Evolutionary conservation across 2,113 vertebrate species (phyloP).

Genomic region (Antechinus flavipes): DNA sequence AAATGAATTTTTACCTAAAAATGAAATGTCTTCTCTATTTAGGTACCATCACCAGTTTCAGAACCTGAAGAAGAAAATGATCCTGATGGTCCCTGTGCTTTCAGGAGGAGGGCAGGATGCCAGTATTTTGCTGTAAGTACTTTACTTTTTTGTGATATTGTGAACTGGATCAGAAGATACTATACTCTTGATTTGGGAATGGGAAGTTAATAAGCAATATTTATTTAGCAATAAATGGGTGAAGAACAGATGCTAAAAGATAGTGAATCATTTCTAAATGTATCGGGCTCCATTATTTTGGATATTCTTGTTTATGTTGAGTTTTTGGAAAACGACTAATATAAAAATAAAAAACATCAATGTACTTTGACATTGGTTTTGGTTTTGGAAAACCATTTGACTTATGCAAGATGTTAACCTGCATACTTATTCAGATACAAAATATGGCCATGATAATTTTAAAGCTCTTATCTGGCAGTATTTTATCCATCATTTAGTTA

Average conservation of each 20-base stretch:
- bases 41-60: conserved; percentile 91
- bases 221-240: conserved; percentile 30
- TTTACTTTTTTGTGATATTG: conserved; percentile 53
- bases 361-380: background rate
- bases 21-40: conserved; percentile 58
- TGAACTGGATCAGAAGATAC: conserved; percentile 56
- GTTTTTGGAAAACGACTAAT: background rate
- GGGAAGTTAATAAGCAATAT: conserved; percentile 26
- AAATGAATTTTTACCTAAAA: conserved; percentile 55
- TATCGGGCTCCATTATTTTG: conserved; percentile 35
- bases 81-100: conserved; percentile 93
- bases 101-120: conserved; percentile 94
- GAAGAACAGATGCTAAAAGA: conserved; percentile 30
- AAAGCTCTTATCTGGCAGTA: conserved; percentile 1
- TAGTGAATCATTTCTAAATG: conserved; percentile 30
- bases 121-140: conserved; percentile 93
- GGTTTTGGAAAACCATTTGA: background rate
- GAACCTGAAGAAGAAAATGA: conserved; percentile 94
- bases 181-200: conserved; percentile 55
- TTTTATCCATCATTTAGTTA: conserved; percentile 31
- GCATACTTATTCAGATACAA: background rate
- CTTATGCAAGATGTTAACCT: background rate
- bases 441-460: conserved; percentile 35
- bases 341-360: background rate
- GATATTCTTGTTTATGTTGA: conserved; percentile 33